Conservation (phyloP, 2,888 invertebrate genomes). For the Cremastobaeus sp. region DNA sequence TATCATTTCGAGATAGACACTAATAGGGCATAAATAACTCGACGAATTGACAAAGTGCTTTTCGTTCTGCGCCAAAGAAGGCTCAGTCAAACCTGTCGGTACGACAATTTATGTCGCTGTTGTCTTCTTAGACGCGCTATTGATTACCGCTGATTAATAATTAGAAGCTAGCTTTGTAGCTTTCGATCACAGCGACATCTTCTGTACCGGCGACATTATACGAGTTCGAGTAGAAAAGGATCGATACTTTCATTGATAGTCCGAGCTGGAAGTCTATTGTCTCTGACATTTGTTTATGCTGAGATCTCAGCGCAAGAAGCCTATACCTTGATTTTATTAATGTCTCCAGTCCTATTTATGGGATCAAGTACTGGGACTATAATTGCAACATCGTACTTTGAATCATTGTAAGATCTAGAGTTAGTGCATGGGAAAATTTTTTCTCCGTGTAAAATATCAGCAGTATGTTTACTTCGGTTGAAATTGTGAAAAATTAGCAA, state of each 20-base stretch:
- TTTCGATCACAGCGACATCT: constrained; percentile 28
- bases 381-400: constrained; percentile 12
- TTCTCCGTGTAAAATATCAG: neutral
- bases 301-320: constrained; percentile 30
- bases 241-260: constrained; percentile 35
- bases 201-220: constrained; percentile 8
- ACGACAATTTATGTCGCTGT: constrained; percentile 25
- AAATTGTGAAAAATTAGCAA: too few relatives aligned
- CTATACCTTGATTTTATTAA: constrained; percentile 29
- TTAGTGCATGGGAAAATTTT: too few relatives aligned
- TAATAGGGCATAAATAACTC: constrained; percentile 32
- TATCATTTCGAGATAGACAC: too few relatives aligned
- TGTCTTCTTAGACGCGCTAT: constrained; percentile 23
- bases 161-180: constrained; percentile 25
- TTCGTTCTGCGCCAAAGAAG: constrained; percentile 3
- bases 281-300: constrained; percentile 42
- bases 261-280: constrained; percentile 35
- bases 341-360: constrained; percentile 17
- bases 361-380: constrained; percentile 4
- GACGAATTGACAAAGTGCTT: constrained; percentile 29
- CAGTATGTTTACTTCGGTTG: neutral
- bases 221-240: constrained; percentile 12
- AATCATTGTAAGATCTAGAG: neutral
- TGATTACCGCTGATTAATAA: constrained; percentile 49
- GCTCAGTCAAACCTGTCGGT: neutral